Base-by-base conservation (phyloP, 2,113 vertebrate genomes). In the Cavia porcellus region DNA sequence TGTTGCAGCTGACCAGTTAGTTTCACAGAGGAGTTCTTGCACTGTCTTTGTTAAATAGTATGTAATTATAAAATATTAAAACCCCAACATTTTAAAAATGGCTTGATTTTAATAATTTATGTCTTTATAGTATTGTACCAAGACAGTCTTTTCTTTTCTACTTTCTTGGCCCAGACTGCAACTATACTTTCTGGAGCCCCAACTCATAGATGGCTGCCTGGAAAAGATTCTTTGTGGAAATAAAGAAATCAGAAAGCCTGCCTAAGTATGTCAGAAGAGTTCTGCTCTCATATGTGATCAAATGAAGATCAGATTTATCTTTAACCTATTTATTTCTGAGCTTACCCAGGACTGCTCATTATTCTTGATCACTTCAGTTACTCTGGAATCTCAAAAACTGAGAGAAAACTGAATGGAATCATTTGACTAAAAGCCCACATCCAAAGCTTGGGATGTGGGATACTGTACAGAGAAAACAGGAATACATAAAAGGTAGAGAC, bases 281-380 rank as follows among this genome's bases (percentile, higher is more conserved):
- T 59, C 50, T 88, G 5, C 35, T 93, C 50, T 66, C 89, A 77
- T 75, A 52, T 64, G 10, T n/a, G 79, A 59, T 55, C 42, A 94
- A 55, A 89, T 42, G 68, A 89, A 79, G 64, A 30, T 50, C 20
- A 90, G 14, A 32, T 66, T 91, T 86, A 13, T 84, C 38, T 86
- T 95, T 94, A 75, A 84, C 32, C 75, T 88, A 47, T 84, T 94
- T 97, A 80, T 93, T 75, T 95, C 45, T 96, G 61, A 96, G 55
- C 92, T 70, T 59, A 74, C 66, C 30, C 38, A 70, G 35, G 82
- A 85, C 57, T 38, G 50, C 45, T 81, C 25, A 64, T 62, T 92
- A 61, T 72, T 38, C 68, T 89, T 77, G 59, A 52, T 89, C n/a
- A 87, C 80, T 57, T 92, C 25, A 52, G 45, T 92, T 75, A 90